phyloP scores from a whole-genome alignment of 2,113 vertebrate genomes.

The Clarias macrocephalus region DNA sequence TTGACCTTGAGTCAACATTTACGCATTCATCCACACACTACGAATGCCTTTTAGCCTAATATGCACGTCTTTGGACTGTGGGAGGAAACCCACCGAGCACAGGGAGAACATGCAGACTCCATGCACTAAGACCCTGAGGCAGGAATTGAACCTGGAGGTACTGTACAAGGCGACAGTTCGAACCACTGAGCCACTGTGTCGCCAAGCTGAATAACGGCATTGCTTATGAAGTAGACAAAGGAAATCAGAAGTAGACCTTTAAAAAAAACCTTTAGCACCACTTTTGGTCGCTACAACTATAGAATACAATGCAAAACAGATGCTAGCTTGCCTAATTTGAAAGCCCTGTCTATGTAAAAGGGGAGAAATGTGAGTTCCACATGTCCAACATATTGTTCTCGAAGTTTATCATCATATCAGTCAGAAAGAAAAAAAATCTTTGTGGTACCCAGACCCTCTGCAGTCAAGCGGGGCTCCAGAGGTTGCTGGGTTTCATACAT shows the following conservation, averaged over 20 bases:
- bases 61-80: no score
- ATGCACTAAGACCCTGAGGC: no score
- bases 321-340: background rate
- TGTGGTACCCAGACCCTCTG: background rate
- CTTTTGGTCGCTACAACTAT: background rate
- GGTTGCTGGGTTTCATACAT: background rate
- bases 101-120: no score
- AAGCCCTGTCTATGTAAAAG: background rate
- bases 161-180: no score
- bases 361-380: background rate
- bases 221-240: background rate
- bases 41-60: no score
- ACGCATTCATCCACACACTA: no score
- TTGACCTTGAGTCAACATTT: no score
- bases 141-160: no score
- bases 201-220: no score
- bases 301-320: background rate
- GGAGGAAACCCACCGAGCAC: no score
- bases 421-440: background rate
- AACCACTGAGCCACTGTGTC: no score
- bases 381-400: background rate
- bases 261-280: background rate
- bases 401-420: background rate
- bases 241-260: no score
- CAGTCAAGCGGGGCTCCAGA: background rate